Base-by-base conservation (phyloP, 2,113 vertebrate genomes). In the Casuarius casuarius region DNA sequence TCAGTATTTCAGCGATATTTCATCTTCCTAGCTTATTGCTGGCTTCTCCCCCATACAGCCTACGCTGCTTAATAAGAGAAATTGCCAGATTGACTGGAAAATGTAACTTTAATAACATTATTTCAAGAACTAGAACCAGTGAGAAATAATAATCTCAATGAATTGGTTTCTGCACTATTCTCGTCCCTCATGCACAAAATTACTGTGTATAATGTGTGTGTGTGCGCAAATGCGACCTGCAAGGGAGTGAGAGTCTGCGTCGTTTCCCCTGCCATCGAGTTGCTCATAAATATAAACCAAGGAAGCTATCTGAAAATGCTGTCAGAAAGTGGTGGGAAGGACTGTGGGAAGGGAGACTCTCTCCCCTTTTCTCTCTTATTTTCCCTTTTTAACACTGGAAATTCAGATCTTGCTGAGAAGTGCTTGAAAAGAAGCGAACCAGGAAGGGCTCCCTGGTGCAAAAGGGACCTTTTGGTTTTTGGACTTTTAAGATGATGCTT, bases 71-170 rank as follows among this genome's bases (percentile, higher is more conserved):
- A 94, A 90, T 92, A 86, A 80, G 23, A 87, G 78, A 89, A 95
- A 89, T 95, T 95, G 89, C 65, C 72, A 95, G 92, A 95, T 93
- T 94, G 90, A 84, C 93, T 95, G 91, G 94, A 96, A 97, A 97
- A 97, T 86, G 17, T 94, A 90, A 77, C 81, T 94, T 95, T 91
- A 94, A 92, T 96, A 87, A 77, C 78, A 80, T 71, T 9, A 90
- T 94, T 96, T 96, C 85, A 93, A 61, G 21, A 79, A 71, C 18
- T 80, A 40, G 67, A 90, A 80, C 42, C 15, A 18, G 28, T 54
- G 79, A 94, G 82, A 90, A 90, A 93, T 84, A 91, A 90, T 95
- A 77, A 95, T 88, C 56, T 92, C 5, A n/a, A 18, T n/a, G 63
- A 77, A 26, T 16, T 77, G 49, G 5, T 84, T 94, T 92, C 72